Evolutionary conservation across 2,113 vertebrate species (phyloP).

Genomic region (Turnix velox): DNA sequence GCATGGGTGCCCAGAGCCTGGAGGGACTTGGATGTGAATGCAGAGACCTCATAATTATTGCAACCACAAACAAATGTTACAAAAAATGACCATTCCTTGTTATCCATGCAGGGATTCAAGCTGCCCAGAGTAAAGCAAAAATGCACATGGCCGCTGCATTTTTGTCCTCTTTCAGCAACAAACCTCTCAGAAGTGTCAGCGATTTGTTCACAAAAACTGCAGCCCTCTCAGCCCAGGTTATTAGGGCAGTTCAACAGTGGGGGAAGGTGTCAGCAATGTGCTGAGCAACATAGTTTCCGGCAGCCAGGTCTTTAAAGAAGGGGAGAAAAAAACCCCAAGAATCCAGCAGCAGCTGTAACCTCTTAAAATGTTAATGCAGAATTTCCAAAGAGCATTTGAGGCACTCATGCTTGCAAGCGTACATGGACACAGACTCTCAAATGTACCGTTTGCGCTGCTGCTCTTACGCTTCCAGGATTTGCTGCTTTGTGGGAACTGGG

Average conservation of each 20-base stretch:
- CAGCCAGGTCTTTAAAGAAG: not conserved
- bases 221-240: not conserved
- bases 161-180: not conserved
- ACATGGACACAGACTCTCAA: not conserved
- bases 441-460: not conserved
- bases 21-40: constrained; percentile 20
- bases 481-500: not conserved
- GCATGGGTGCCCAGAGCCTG: constrained; percentile 13
- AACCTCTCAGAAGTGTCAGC: not conserved
- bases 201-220: not conserved
- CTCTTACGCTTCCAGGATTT: not conserved
- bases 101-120: not conserved
- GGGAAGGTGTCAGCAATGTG: not conserved
- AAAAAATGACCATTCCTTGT: not conserved
- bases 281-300: not conserved
- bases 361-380: not conserved
- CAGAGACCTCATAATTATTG: not conserved
- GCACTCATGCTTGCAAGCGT: not conserved
- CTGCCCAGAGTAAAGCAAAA: not conserved
- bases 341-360: not conserved
- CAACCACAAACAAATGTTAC: not conserved
- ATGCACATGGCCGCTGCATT: not conserved
- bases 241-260: not conserved
- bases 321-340: too few relatives aligned
- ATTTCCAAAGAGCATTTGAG: not conserved